These are phyloP conservation scores for Metopia argyrocephala DNA, from an alignment of 2,888 invertebrate genomes.

Conservation along the genomic window DNA sequence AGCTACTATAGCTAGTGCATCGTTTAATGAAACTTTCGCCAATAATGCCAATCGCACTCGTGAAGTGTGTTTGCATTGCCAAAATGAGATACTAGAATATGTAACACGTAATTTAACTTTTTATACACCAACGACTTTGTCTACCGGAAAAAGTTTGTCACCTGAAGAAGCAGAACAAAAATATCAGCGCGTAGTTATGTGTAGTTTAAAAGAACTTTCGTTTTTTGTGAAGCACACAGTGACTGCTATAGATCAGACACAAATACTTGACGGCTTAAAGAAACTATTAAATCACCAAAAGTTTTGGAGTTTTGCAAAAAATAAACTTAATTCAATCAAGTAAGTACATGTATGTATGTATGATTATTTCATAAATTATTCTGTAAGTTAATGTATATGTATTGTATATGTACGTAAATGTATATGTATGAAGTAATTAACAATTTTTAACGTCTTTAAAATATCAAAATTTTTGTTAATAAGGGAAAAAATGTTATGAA, in stretches of 20 bases:
- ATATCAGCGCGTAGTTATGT: conserved; percentile 83
- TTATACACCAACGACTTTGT: conserved; percentile 81
- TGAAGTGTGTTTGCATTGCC: conserved; percentile 90
- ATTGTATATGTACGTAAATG: no score
- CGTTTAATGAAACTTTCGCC: conserved; percentile 88
- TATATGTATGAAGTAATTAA: no score
- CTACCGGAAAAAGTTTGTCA: conserved; percentile 80
- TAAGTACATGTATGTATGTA: no score
- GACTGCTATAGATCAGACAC: conserved; percentile 72
- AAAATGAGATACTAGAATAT: conserved; percentile 87
- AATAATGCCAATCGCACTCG: conserved; percentile 84
- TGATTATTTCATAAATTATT: no score
- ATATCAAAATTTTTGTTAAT: no score
- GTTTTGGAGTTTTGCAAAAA: conserved; percentile 87
- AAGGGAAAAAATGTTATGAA: no score
- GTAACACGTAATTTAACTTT: conserved; percentile 85
- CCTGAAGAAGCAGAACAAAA: conserved; percentile 85
- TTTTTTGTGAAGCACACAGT: conserved; percentile 82
- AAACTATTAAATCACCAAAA: conserved; percentile 81
- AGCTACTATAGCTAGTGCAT: conserved; percentile 83
- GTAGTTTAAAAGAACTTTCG: conserved; percentile 84
- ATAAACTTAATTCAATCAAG: conserved; percentile 79
- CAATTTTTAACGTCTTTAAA: no score
- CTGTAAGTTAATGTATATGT: no score
- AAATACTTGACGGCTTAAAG: conserved; percentile 76